Conservation (phyloP, 2,888 invertebrate species). For the Scaptomyza cyrtandrae region DNA sequence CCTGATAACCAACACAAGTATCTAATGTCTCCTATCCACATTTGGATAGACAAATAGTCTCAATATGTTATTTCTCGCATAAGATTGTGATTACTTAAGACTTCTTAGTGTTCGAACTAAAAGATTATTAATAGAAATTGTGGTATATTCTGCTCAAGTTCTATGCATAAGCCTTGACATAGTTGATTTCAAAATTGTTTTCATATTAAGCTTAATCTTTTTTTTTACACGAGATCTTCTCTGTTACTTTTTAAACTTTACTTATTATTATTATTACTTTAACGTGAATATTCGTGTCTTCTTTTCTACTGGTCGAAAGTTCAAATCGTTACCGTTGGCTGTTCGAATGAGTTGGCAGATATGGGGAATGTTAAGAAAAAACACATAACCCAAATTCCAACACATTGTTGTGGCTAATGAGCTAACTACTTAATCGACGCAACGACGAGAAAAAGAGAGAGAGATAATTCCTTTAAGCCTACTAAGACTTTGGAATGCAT, state of each 20-base stretch:
- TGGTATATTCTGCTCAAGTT: too few species aligned
- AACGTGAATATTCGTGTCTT: background rate
- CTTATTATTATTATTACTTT: too few species aligned
- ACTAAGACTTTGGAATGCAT: conserved; percentile 43
- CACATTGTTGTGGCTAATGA: conserved; percentile 71
- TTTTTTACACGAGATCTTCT: too few species aligned
- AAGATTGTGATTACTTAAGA: background rate
- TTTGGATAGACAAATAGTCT: background rate
- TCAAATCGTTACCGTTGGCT: conserved; percentile 46
- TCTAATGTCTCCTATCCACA: too few species aligned
- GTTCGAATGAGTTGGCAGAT: conserved; percentile 17
- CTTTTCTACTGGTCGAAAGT: conserved; percentile 9
- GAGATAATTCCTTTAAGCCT: conserved; percentile 10
- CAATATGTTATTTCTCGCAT: background rate
- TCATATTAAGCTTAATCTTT: too few species aligned
- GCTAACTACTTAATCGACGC: conserved; percentile 54
- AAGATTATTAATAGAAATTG: too few species aligned
- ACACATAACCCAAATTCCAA: conserved; percentile 68
- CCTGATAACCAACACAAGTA: conserved; percentile 30
- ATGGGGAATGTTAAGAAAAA: conserved; percentile 1
- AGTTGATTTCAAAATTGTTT: too few species aligned
- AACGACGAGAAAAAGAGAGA: background rate
- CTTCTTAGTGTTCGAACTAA: background rate
- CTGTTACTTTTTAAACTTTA: too few species aligned
- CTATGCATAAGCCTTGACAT: too few species aligned